Percentiles rank a stretch among this genome's conserved stretches.
Evolutionary conservation across 2,888 invertebrate genomes (phyloP).

Genomic region (Cheilosia pagana): DNA sequence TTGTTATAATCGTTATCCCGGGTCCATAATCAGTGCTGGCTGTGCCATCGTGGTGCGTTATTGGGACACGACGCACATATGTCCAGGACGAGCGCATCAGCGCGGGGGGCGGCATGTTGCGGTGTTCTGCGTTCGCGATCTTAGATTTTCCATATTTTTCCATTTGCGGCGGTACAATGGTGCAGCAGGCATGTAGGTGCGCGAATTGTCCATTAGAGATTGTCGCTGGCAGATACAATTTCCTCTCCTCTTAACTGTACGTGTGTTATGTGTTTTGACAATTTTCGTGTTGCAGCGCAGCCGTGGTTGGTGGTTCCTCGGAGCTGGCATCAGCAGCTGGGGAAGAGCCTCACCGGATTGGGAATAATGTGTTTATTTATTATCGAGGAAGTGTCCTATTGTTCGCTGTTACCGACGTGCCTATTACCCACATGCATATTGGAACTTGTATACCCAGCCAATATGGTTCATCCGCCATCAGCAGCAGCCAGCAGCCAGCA

Average conservation of each 20-base stretch:
- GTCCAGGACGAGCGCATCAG: constrained; percentile 31
- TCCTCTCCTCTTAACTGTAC: constrained; percentile 60
- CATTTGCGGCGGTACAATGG: constrained; percentile 57
- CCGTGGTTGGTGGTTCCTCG: constrained; percentile 43
- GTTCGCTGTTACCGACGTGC: constrained; percentile 47
- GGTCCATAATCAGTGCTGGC: constrained; percentile 73
- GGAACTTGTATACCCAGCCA: constrained; percentile 45
- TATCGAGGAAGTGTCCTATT: constrained; percentile 76
- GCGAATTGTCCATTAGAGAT: constrained; percentile 72
- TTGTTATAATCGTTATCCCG: constrained; percentile 67
- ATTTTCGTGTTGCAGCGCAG: constrained; percentile 63
- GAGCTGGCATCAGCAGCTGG: constrained; percentile 46
- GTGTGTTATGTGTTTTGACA: constrained; percentile 73
- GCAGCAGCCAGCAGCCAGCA: neutral
- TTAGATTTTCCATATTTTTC: constrained; percentile 75
- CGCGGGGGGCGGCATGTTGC: constrained; percentile 6
- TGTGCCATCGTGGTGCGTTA: constrained; percentile 68
- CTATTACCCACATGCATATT: constrained; percentile 67
- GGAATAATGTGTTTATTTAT: constrained; percentile 77
- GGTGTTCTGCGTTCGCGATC: constrained; percentile 65
- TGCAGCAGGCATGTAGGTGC: constrained; percentile 65
- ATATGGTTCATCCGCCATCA: constrained; percentile 51
- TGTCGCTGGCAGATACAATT: constrained; percentile 69
- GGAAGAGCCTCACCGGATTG: constrained; percentile 72
- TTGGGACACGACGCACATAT: constrained; percentile 71